Base-by-base conservation (phyloP, 2,797 vertebrate species). In the Steatocranus sp. region DNA sequence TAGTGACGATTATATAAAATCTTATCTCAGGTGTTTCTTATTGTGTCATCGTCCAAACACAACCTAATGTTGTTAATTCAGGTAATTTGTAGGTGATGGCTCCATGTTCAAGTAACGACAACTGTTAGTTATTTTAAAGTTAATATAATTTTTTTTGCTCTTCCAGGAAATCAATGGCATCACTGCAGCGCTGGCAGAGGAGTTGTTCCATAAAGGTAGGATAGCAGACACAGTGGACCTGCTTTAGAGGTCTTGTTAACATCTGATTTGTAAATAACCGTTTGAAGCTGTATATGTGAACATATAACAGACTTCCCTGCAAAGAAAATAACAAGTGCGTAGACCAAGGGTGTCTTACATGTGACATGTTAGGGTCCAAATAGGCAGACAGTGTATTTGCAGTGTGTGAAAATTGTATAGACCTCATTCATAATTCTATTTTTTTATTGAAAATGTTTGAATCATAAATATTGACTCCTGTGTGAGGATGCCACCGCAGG, bases 151-250 rank as follows among this genome's bases (percentile, higher is more conserved):
- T n/a, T 1, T 32, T 58, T 82, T 63, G 1, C 84, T 85, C 14
- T 91, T 82, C 76, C 85, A 99, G 99, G 98, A 99, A 93, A 97
- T 98, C 80, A 98, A 97, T 82, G 98, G 98, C 17, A 97, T 99
- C 91, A 97, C 98, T 51, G 97, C 98, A 36, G 97, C 97, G 0
- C 80, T 99, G 93, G 99, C 98, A 7, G 98, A 99, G 92, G 97
- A 98, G 78, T 94, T 99, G 66, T 99, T 98, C 87, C 95, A 99
- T 86, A 98, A 97, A 97, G 99, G 99, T 99, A 92, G 8, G 83
- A 23, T 5, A 18, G 6, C 8, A 27, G 20, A 46, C 38, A 5
- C 14, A 68, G 38, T 43, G 20, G 63, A 43, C 14, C 20, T 68
- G 36, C 20, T 68, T 68, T 68, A 43, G 34, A 43, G 20, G 20